phyloP scores from a whole-genome alignment of 2,113 vertebrate species.

The Neolamprologus sp. region DNA sequence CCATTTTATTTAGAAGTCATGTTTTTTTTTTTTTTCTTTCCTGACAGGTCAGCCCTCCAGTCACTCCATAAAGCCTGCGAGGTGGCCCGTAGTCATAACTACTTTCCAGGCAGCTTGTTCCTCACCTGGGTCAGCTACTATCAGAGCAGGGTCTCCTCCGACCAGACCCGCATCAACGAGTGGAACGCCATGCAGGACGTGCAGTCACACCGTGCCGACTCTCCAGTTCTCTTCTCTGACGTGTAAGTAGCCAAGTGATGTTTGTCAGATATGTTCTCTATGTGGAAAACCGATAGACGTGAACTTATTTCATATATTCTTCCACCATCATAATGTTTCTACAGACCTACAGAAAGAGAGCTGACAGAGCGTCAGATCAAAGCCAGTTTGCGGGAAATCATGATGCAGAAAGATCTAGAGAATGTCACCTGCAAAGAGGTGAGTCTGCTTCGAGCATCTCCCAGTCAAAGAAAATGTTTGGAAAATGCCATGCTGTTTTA shows the following conservation, averaged over 20 bases:
- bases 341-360: slow-evolving; percentile 91
- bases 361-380: slow-evolving; percentile 91
- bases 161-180: slow-evolving; percentile 91
- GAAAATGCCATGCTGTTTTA: neutral
- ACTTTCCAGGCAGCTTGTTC: slow-evolving; percentile 96
- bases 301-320: neutral
- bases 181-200: slow-evolving; percentile 98
- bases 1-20: neutral
- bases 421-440: slow-evolving; percentile 99
- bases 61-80: slow-evolving; percentile 97
- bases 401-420: slow-evolving; percentile 98
- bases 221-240: slow-evolving; percentile 91
- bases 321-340: slow-evolving; percentile 1
- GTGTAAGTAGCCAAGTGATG: slow-evolving; percentile 70
- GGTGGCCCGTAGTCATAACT: slow-evolving; percentile 91
- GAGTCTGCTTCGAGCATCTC: slow-evolving; percentile 9
- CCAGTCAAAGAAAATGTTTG: neutral
- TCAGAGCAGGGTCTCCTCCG: slow-evolving; percentile 90
- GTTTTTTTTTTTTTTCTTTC: neutral
- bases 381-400: slow-evolving; percentile 89
- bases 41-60: slow-evolving; percentile 88
- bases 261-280: neutral
- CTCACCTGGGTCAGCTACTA: slow-evolving; percentile 99
- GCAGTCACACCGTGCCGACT: slow-evolving; percentile 92
- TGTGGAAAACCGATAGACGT: neutral